phyloP scores from a whole-genome alignment of 2,888 invertebrate species.

The Ormyrus pomaceus region DNA sequence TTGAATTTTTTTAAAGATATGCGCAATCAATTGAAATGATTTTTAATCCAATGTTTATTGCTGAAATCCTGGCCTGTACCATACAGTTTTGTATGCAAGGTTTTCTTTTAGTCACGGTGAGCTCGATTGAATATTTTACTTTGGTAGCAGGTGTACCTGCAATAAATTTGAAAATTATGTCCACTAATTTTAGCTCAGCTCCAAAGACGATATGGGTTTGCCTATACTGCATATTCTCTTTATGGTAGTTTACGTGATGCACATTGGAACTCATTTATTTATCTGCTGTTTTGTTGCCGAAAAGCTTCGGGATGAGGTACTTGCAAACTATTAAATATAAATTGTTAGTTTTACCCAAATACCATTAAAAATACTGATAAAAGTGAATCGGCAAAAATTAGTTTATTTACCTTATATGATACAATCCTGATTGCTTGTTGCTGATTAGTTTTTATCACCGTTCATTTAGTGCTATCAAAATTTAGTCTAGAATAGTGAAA shows the following conservation, averaged over 20 bases:
- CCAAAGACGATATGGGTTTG: not conserved
- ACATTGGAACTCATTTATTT: slow-evolving; percentile 39
- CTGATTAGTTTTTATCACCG: too few species aligned
- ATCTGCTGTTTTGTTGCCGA: slow-evolving; percentile 51
- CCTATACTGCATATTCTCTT: slow-evolving; percentile 25
- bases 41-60: slow-evolving; percentile 64
- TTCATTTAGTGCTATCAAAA: too few species aligned
- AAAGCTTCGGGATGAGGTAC: slow-evolving; percentile 40
- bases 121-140: slow-evolving; percentile 15
- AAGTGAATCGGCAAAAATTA: too few species aligned
- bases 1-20: slow-evolving; percentile 56
- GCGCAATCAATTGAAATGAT: slow-evolving; percentile 61
- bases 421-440: too few species aligned
- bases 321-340: too few species aligned
- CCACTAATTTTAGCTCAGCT: slow-evolving; percentile 2
- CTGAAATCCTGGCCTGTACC: slow-evolving; percentile 63
- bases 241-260: slow-evolving; percentile 28
- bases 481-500: too few species aligned
- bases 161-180: slow-evolving; percentile 41
- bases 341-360: too few species aligned
- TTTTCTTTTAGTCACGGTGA: slow-evolving; percentile 62
- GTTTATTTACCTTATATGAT: too few species aligned
- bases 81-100: slow-evolving; percentile 65
- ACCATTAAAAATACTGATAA: too few species aligned
- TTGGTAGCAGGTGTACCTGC: too few species aligned